Conservation (phyloP, 2,888 invertebrate species). For the Dryobotodes eremita region DNA sequence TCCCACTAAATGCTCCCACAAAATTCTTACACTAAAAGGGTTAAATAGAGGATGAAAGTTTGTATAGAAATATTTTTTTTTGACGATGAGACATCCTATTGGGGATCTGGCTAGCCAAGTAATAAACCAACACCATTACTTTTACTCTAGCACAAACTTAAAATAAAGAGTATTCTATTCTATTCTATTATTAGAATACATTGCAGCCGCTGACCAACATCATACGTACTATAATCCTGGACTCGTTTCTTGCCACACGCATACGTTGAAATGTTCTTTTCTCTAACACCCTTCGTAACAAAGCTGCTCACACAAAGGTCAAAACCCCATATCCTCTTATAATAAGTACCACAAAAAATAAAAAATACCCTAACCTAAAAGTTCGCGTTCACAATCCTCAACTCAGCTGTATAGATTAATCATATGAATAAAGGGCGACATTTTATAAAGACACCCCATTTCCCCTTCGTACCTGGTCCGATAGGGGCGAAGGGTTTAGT, state of each 20-base stretch:
- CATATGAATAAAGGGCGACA: conserved; percentile 64
- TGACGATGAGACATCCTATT: too few species aligned
- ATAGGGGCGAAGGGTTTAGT: conserved; percentile 25
- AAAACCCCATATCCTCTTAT: background rate
- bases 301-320: conserved; percentile 12
- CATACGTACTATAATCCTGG: too few species aligned
- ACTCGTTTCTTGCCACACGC: background rate
- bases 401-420: conserved; percentile 61
- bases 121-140: too few species aligned
- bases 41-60: too few species aligned
- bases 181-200: too few species aligned
- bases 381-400: conserved; percentile 32
- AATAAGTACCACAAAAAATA: conserved; percentile 25
- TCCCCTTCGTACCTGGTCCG: conserved; percentile 41
- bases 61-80: too few species aligned
- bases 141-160: too few species aligned
- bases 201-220: too few species aligned
- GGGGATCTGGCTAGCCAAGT: too few species aligned
- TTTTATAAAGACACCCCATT: conserved; percentile 57
- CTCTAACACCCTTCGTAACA: background rate
- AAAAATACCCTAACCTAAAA: conserved; percentile 38
- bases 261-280: background rate
- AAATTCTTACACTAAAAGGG: too few species aligned
- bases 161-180: too few species aligned
- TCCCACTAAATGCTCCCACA: too few species aligned